phyloP scores from a whole-genome alignment of 2,888 invertebrate genomes.

The Caenorhabditis imperialis region DNA sequence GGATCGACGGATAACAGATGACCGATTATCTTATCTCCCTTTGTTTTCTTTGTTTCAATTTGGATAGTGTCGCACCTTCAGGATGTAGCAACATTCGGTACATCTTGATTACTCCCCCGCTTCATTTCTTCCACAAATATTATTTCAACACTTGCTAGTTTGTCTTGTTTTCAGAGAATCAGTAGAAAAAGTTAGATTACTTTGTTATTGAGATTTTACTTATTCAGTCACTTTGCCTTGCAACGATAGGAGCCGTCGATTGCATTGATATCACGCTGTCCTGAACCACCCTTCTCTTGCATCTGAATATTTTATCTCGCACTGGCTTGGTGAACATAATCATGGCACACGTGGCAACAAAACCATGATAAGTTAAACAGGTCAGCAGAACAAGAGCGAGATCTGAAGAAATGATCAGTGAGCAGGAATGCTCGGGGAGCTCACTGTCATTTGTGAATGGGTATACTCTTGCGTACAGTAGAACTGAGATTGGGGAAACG shows the following conservation, averaged over 20 bases:
- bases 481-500: background rate
- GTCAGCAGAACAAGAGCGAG: background rate
- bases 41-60: constrained; percentile 3
- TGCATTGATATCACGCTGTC: too few species aligned
- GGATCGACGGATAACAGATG: background rate
- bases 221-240: too few species aligned
- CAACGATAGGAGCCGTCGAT: too few species aligned
- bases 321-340: background rate
- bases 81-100: too few species aligned
- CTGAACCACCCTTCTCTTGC: too few species aligned
- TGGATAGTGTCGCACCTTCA: background rate
- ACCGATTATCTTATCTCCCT: background rate
- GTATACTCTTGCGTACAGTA: background rate
- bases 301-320: background rate
- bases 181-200: too few species aligned
- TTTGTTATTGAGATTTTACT: too few species aligned
- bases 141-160: constrained; percentile 2
- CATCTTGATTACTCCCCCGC: background rate
- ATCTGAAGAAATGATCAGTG: background rate
- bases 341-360: background rate
- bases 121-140: constrained; percentile 1
- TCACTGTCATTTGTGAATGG: background rate
- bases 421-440: background rate
- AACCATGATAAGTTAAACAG: background rate
- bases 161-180: too few species aligned